Conservation (phyloP, 2,888 invertebrate species). For the Polyploca ridens region DNA sequence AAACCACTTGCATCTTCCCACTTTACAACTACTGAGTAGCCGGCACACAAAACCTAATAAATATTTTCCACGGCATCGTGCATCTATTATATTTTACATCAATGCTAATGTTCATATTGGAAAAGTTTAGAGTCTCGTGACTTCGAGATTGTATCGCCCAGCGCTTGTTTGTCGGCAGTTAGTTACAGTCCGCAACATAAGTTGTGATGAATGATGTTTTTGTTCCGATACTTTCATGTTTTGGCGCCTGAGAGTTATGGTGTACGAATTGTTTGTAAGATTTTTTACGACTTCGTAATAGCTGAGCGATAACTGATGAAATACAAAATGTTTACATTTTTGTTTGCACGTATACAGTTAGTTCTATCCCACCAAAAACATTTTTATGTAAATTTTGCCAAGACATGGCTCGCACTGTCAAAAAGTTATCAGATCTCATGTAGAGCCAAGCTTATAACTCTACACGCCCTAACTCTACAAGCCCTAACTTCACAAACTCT, state of each 20-base stretch:
- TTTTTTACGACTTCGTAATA: not conserved
- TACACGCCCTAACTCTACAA: no score
- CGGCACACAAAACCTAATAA: no score
- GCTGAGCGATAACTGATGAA: not conserved
- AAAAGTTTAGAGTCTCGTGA: not conserved
- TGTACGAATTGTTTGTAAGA: not conserved
- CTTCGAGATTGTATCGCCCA: constrained; percentile 1
- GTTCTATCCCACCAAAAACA: no score
- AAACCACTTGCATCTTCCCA: no score
- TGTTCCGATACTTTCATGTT: not conserved
- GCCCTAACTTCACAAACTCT: no score
- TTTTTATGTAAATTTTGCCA: no score
- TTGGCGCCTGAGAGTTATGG: not conserved
- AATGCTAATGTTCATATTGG: not conserved
- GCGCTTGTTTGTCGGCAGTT: not conserved
- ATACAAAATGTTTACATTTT: no score
- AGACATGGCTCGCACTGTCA: no score
- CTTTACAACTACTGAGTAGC: no score
- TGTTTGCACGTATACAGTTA: no score
- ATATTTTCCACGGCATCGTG: not conserved
- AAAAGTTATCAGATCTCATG: no score
- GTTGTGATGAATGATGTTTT: not conserved
- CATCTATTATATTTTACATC: not conserved
- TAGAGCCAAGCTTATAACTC: no score
- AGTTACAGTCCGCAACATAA: not conserved